Evolutionary conservation across 2,113 vertebrate species (phyloP).

Genomic region (Lophotis ruficrista): DNA sequence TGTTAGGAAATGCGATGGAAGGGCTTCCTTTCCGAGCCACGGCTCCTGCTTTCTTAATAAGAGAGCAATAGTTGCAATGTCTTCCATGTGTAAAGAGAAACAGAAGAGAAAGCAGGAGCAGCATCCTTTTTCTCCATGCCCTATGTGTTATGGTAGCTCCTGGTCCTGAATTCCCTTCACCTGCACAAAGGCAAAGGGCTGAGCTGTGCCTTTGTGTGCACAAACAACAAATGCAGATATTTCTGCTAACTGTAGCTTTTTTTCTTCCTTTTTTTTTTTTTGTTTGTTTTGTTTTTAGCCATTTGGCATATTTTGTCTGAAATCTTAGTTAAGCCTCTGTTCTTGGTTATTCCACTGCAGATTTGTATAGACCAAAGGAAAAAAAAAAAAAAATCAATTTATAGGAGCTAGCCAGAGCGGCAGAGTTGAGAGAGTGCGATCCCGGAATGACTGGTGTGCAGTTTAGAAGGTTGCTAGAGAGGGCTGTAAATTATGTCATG

Average conservation of each 20-base stretch:
- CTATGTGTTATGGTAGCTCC: neutral
- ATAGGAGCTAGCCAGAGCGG: neutral
- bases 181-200: neutral
- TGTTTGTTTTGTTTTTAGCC: no score
- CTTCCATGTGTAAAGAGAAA: neutral
- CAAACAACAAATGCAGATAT: neutral
- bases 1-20: neutral
- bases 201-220: neutral
- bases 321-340: neutral
- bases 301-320: neutral
- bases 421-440: neutral
- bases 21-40: neutral
- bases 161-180: neutral
- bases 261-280: no score
- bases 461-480: constrained; percentile 39
- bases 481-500: constrained; percentile 41
- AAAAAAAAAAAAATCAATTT: neutral
- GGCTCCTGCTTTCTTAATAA: neutral
- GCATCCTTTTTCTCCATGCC: neutral
- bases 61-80: neutral
- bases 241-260: neutral
- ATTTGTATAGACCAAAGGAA: neutral
- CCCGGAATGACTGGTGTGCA: constrained; percentile 29
- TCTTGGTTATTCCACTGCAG: neutral
- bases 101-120: neutral